A percentile compares a stretch with the other conserved stretches of the same genome.
These are phyloP conservation scores for Acrocephalus scirpaceus DNA, from an alignment of 2,797 vertebrate genomes.

Conservation along the genomic window DNA sequence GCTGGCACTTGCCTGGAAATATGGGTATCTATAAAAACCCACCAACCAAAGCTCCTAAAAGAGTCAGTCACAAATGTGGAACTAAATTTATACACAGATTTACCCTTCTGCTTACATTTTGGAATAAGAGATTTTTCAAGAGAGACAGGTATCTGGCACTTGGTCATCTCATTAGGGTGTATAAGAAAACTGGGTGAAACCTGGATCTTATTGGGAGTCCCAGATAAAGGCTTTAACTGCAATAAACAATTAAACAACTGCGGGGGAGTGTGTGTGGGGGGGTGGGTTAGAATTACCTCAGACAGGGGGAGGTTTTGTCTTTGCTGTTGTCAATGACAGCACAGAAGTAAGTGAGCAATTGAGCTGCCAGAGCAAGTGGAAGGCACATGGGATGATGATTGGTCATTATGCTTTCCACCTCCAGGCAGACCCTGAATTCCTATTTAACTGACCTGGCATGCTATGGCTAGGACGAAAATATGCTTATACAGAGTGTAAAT, in stretches of 20 bases:
- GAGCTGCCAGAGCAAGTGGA: background rate
- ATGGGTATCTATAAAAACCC: background rate
- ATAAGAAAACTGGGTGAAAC: background rate
- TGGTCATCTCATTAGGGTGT: background rate
- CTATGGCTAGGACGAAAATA: background rate
- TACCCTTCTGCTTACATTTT: background rate
- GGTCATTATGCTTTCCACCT: constrained; percentile 17
- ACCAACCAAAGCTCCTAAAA: background rate
- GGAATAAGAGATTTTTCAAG: background rate
- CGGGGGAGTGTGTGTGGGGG: fast-evolving
- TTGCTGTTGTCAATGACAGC: background rate
- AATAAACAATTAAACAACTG: background rate
- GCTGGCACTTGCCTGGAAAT: background rate
- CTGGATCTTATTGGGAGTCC: background rate
- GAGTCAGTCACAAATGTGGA: background rate
- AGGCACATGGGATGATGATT: background rate
- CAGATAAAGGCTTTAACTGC: background rate
- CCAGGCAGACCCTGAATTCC: constrained; percentile 25
- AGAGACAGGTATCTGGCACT: background rate
- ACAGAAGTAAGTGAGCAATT: background rate
- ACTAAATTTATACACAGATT: background rate
- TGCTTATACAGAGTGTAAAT: constrained; percentile 37
- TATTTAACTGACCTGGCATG: constrained; percentile 8
- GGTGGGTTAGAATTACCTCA: background rate
- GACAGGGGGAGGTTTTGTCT: background rate